These are phyloP conservation scores for Araneus ventricosus DNA, from an alignment of 1,140 invertebrate genomes.

Conservation along the genomic window DNA sequence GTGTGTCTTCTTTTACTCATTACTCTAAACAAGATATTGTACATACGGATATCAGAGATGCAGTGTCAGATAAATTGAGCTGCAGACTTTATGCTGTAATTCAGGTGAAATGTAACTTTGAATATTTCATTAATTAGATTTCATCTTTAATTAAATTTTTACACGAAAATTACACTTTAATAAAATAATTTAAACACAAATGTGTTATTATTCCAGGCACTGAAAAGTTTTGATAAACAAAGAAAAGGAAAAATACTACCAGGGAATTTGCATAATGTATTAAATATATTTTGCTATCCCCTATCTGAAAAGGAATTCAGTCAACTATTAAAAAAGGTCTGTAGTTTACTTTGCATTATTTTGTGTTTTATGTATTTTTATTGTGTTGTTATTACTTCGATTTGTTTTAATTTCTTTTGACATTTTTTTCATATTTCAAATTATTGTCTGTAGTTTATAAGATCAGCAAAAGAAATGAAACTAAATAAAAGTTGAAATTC, in stretches of 20 bases:
- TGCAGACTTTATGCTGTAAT: conserved; percentile 3
- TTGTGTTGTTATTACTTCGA: no score
- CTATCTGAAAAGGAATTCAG: conserved; percentile 7
- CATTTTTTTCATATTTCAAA: neutral
- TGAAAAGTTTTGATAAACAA: conserved; percentile 32
- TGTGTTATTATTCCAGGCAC: neutral
- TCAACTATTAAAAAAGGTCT: conserved; percentile 26
- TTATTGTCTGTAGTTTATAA: no score
- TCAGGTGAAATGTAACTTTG: neutral
- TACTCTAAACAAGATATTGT: neutral
- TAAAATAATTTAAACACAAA: neutral
- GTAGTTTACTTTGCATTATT: neutral
- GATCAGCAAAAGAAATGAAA: no score
- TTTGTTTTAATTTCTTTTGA: no score
- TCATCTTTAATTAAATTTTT: no score
- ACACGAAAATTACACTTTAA: neutral
- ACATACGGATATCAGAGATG: neutral
- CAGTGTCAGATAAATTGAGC: conserved; percentile 8
- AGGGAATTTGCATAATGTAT: conserved; percentile 49
- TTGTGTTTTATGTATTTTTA: neutral
- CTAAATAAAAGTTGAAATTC: no score
- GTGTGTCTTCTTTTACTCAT: conserved; percentile 29
- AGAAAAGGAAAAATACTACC: conserved; percentile 16
- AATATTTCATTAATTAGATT: neutral
- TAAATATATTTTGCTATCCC: conserved; percentile 55